Conservation (phyloP, 2,113 vertebrate genomes). For the Dipodomys stephensi region DNA sequence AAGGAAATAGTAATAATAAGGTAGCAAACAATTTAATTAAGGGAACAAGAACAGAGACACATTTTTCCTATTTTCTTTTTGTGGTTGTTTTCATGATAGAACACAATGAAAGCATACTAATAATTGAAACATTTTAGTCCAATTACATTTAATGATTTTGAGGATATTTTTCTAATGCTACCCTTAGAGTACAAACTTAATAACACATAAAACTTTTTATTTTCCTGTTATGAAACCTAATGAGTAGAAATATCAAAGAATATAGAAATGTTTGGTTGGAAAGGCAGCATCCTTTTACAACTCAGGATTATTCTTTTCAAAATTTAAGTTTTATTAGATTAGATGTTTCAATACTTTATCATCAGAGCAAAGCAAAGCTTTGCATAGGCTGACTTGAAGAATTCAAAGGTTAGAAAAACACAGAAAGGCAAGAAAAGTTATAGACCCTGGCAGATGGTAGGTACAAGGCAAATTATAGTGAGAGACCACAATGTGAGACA, state of each 20-base stretch:
- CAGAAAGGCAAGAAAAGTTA: background rate
- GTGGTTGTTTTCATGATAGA: slow-evolving; percentile 47
- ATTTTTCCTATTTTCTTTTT: slow-evolving; percentile 17
- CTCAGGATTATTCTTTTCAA: background rate
- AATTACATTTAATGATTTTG: slow-evolving; percentile 65
- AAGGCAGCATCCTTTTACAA: slow-evolving; percentile 11
- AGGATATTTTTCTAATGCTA: slow-evolving; percentile 41
- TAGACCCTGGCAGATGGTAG: background rate
- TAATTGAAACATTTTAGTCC: slow-evolving; percentile 62
- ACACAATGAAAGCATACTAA: slow-evolving; percentile 56
- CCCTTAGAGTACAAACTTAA: slow-evolving; percentile 20
- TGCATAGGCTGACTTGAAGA: background rate
- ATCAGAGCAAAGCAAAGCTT: background rate
- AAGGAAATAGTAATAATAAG: background rate
- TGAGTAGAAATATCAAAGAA: slow-evolving; percentile 42
- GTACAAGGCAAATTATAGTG: background rate
- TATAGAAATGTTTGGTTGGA: background rate
- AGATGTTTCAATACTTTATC: background rate
- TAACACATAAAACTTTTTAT: slow-evolving; percentile 31
- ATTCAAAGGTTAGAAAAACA: background rate
- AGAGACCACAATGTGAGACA: background rate
- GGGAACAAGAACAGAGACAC: background rate
- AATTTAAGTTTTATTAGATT: background rate
- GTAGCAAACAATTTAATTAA: slow-evolving; percentile 57
- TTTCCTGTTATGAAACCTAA: slow-evolving; percentile 2